phyloP scores from a whole-genome alignment of 2,888 invertebrate genomes.

The Argyresthia goedartella region DNA sequence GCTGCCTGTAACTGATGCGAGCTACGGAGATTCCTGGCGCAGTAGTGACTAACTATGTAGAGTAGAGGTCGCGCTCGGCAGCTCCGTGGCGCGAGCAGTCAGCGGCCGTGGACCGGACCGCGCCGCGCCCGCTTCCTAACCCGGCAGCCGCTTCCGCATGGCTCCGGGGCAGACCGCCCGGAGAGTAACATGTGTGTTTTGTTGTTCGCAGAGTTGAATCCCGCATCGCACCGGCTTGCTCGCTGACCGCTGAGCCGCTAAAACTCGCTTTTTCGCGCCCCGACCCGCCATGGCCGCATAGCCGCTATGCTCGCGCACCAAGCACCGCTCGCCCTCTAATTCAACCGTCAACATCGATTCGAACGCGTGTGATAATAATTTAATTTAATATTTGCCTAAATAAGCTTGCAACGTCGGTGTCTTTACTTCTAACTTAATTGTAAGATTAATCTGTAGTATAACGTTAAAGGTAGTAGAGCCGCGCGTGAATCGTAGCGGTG shows the following conservation, averaged over 20 bases:
- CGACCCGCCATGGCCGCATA: slow-evolving; percentile 41
- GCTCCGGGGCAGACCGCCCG: slow-evolving; percentile 60
- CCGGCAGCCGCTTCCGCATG: slow-evolving; percentile 69
- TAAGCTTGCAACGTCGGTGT: slow-evolving; percentile 69
- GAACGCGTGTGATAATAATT: slow-evolving; percentile 66
- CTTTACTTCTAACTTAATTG: slow-evolving; percentile 62
- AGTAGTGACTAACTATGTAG: too few species aligned
- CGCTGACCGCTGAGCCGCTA: slow-evolving; percentile 70
- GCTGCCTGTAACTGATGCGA: slow-evolving; percentile 17
- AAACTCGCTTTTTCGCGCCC: slow-evolving; percentile 67
- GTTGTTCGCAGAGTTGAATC: slow-evolving; percentile 72
- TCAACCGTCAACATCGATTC: slow-evolving; percentile 65
- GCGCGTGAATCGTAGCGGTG: slow-evolving; percentile 32
- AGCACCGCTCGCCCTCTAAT: slow-evolving; percentile 66
- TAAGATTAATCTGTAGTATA: slow-evolving; percentile 57
- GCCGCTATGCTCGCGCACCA: slow-evolving; percentile 65
- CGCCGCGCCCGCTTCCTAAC: slow-evolving; percentile 59
- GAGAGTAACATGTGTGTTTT: slow-evolving; percentile 70
- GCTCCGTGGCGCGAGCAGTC: background rate
- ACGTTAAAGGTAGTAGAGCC: slow-evolving; percentile 24
- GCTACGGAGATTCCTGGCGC: background rate
- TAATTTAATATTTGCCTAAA: slow-evolving; percentile 63
- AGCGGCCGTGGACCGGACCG: background rate
- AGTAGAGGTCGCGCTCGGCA: background rate
- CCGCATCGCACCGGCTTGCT: slow-evolving; percentile 68